Evolutionary conservation across 2,113 vertebrate species (phyloP).

Genomic region (Mustelus asterias): DNA sequence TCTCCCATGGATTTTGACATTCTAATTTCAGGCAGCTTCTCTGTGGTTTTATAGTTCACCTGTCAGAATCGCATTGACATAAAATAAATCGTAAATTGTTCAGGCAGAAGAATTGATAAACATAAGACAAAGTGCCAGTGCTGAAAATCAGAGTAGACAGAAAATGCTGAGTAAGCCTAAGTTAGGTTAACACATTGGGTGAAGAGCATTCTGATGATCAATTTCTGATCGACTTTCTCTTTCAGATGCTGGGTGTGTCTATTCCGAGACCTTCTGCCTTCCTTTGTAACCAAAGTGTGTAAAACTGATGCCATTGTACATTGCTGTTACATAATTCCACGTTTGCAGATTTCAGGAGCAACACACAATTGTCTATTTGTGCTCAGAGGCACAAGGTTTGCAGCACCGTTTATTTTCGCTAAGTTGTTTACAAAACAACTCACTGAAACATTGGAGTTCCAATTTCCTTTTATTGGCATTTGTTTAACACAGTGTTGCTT

Average conservation of each 20-base stretch:
- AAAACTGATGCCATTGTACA: background rate
- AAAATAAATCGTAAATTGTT: background rate
- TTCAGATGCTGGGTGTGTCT: background rate
- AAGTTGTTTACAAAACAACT: background rate
- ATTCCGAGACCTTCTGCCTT: background rate
- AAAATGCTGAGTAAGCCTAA: background rate
- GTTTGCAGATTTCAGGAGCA: background rate
- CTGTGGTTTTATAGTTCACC: constrained; percentile 65
- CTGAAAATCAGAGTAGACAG: background rate
- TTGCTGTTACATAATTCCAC: background rate
- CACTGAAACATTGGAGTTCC: background rate
- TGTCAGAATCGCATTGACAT: constrained; percentile 45
- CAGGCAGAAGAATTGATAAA: background rate
- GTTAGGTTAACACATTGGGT: background rate
- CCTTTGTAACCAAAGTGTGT: background rate
- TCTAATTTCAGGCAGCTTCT: constrained; percentile 80
- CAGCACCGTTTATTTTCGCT: background rate
- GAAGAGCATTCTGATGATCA: background rate
- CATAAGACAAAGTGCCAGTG: background rate
- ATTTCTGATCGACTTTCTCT: background rate
- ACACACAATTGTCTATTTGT: background rate
- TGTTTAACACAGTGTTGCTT: background rate
- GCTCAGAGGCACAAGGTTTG: background rate
- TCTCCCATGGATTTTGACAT: constrained; percentile 81
- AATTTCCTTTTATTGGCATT: background rate